phyloP scores from a whole-genome alignment of 1,140 invertebrate genomes.

The Anastatus disparis region DNA sequence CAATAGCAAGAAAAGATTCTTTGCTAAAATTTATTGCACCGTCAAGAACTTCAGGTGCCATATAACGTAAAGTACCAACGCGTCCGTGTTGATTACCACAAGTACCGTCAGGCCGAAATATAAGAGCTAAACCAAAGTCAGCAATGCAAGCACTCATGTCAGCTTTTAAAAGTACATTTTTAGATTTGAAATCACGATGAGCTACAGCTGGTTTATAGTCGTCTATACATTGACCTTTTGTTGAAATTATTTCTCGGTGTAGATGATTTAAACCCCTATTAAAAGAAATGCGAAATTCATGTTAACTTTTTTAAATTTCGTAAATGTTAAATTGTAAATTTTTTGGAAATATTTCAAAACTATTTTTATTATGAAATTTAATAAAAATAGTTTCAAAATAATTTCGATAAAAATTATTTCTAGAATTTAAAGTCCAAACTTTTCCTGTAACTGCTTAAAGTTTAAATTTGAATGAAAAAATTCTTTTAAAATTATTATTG shows the following conservation, averaged over 20 bases:
- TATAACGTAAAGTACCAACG: slow-evolving; percentile 89
- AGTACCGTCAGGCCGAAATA: neutral
- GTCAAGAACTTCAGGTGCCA: slow-evolving; percentile 94
- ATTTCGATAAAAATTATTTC: too few species aligned
- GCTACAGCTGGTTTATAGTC: slow-evolving; percentile 1
- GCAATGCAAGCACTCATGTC: neutral
- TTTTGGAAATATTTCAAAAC: too few species aligned
- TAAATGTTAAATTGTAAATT: too few species aligned
- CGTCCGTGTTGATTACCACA: neutral
- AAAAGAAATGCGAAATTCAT: too few species aligned
- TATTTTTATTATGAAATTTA: too few species aligned
- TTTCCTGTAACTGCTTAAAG: neutral
- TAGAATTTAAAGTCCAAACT: neutral
- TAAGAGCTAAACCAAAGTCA: neutral
- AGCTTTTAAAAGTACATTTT: neutral
- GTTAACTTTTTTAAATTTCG: too few species aligned
- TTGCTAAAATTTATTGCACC: slow-evolving; percentile 90
- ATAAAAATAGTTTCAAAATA: too few species aligned
- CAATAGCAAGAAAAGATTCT: slow-evolving; percentile 89
- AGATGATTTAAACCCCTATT: slow-evolving; percentile 8
- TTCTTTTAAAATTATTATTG: too few species aligned
- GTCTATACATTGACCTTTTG: neutral
- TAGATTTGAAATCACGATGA: slow-evolving; percentile 14
- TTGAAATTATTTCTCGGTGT: neutral
- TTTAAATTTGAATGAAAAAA: neutral